Percentiles rank a stretch among this genome's conserved stretches.
These are phyloP conservation scores for Ectropis crepuscularia DNA, from an alignment of 2,888 invertebrate species.

Conservation along the genomic window DNA sequence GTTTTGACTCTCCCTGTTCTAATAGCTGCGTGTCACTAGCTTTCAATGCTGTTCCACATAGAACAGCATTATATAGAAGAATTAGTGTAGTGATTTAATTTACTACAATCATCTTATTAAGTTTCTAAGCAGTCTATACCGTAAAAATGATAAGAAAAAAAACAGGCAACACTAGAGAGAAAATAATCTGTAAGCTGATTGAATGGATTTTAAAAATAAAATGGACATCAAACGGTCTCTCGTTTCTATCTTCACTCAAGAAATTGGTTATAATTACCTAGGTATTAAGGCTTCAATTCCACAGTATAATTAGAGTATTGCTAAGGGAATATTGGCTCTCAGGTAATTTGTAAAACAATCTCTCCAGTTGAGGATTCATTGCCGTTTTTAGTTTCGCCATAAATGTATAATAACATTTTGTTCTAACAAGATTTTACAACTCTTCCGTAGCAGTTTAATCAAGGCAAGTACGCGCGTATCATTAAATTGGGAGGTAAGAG, in stretches of 20 bases:
- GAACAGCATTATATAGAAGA: no score
- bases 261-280: conserved; percentile 48
- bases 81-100: no score
- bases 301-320: conserved; percentile 57
- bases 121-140: no score
- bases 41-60: no score
- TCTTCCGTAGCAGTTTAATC: conserved; percentile 47
- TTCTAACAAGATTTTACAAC: conserved; percentile 37
- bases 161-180: neutral
- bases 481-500: conserved; percentile 18
- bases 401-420: conserved; percentile 45
- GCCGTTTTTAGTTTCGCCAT: conserved; percentile 36
- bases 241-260: conserved; percentile 10
- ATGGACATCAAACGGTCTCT: neutral
- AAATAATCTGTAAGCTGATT: conserved; percentile 2
- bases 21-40: no score
- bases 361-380: conserved; percentile 28
- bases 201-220: conserved; percentile 8
- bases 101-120: no score
- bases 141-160: no score
- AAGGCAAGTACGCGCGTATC: conserved; percentile 42
- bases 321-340: conserved; percentile 54
- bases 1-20: no score
- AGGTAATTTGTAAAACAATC: conserved; percentile 64
- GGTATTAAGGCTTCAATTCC: conserved; percentile 52